Conservation (phyloP, 1,140 invertebrate genomes). For the Euura lappo region DNA sequence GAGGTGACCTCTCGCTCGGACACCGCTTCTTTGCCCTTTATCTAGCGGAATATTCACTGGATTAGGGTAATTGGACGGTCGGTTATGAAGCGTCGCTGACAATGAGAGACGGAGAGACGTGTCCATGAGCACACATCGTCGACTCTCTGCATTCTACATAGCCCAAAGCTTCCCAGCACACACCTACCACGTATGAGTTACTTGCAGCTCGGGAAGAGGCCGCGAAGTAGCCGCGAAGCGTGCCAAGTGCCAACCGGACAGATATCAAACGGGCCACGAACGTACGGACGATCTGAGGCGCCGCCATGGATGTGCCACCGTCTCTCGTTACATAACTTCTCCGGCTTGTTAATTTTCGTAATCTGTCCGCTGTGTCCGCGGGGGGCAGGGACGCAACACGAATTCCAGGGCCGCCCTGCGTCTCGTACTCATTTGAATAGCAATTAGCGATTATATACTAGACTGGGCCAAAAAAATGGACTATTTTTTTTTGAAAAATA, state of each 20-base stretch:
- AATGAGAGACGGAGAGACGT: neutral
- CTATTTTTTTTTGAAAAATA: no score
- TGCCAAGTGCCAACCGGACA: neutral
- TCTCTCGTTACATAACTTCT: conserved; percentile 9
- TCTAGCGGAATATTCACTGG: conserved; percentile 56
- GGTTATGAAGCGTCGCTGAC: conserved; percentile 36
- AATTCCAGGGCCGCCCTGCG: neutral
- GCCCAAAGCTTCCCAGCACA: no score
- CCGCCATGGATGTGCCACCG: neutral
- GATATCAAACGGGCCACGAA: neutral
- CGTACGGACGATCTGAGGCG: neutral
- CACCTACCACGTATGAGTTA: no score
- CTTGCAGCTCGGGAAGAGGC: no score
- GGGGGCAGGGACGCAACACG: neutral
- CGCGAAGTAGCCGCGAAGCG: neutral
- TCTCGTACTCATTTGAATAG: no score
- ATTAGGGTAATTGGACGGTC: conserved; percentile 58
- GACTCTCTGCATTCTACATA: no score
- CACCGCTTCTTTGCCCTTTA: conserved; percentile 33
- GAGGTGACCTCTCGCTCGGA: conserved; percentile 4
- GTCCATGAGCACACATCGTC: no score
- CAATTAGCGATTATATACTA: no score
- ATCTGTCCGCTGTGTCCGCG: neutral
- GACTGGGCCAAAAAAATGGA: no score
- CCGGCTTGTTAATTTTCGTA: conserved; percentile 10